A percentile compares a stretch with the other conserved stretches of the same genome.
Conservation (phyloP, 2,113 vertebrate genomes). For the Leptosomus discolor region DNA sequence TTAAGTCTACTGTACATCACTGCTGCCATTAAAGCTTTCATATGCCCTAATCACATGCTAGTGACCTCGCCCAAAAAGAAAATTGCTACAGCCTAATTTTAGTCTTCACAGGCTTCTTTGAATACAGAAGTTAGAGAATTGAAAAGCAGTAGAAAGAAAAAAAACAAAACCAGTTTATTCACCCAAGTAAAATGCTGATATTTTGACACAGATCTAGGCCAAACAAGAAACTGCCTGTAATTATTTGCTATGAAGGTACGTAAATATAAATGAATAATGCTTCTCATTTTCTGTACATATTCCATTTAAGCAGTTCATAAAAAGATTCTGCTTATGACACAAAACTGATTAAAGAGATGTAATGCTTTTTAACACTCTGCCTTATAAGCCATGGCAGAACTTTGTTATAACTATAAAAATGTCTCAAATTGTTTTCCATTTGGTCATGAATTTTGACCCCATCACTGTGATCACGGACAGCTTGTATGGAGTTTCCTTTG, state of each 20-base stretch:
- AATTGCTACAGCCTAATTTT: background rate
- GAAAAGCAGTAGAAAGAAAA: background rate
- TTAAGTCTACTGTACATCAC: background rate
- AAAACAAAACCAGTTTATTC: background rate
- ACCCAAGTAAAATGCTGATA: background rate
- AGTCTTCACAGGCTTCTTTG: background rate
- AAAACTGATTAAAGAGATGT: background rate
- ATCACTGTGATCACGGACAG: background rate
- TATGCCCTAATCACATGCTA: background rate
- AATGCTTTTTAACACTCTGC: background rate
- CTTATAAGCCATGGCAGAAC: background rate
- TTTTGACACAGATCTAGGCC: background rate
- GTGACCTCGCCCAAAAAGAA: background rate
- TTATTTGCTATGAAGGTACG: background rate
- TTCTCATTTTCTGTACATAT: background rate
- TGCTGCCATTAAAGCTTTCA: background rate
- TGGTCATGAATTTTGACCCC: background rate
- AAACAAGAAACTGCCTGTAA: background rate
- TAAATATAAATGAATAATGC: background rate
- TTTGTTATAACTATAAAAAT: background rate
- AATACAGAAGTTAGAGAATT: background rate
- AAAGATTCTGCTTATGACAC: background rate
- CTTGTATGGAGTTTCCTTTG: background rate
- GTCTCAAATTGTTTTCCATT: background rate
- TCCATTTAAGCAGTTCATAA: background rate